Evolutionary conservation across 2,888 invertebrate species (phyloP).

Genomic region (Melanargia galathea): DNA sequence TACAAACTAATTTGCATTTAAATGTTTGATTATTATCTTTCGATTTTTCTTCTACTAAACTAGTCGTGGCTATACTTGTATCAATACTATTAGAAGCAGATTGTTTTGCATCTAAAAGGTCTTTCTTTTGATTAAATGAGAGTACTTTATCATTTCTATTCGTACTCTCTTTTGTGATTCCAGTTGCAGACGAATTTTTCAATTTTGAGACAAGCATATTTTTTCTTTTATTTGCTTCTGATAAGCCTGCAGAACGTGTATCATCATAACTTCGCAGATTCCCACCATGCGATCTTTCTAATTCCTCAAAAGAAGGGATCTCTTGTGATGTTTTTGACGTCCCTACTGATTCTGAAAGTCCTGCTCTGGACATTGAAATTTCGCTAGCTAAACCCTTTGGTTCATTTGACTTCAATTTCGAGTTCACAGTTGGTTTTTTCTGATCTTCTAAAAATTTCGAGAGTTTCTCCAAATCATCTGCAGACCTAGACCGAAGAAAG

Average conservation of each 20-base stretch:
- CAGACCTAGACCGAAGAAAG: slow-evolving; percentile 2
- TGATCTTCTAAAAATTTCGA: slow-evolving; percentile 11
- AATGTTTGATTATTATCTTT: slow-evolving; percentile 64
- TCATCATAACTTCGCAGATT: neutral
- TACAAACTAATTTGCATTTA: slow-evolving; percentile 68
- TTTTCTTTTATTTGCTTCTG: slow-evolving; percentile 15
- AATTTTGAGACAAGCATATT: slow-evolving; percentile 23
- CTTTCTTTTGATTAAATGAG: neutral
- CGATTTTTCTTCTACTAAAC: slow-evolving; percentile 39
- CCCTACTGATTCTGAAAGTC: neutral
- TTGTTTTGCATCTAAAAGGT: slow-evolving; percentile 15
- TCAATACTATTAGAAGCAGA: slow-evolving; percentile 29
- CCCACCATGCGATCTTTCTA: neutral
- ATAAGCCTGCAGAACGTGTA: neutral
- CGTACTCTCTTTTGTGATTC: neutral
- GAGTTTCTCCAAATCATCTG: neutral
- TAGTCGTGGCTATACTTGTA: slow-evolving; percentile 13
- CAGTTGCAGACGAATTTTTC: slow-evolving; percentile 16
- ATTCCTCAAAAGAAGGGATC: slow-evolving; percentile 7
- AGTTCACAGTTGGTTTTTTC: slow-evolving; percentile 14
- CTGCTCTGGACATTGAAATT: slow-evolving; percentile 18
- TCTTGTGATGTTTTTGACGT: neutral
- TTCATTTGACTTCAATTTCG: slow-evolving; percentile 22
- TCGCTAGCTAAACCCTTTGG: slow-evolving; percentile 34
- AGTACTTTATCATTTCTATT: neutral